Conservation (phyloP, 2,888 invertebrate species). For the Ichneumon xanthorius region DNA sequence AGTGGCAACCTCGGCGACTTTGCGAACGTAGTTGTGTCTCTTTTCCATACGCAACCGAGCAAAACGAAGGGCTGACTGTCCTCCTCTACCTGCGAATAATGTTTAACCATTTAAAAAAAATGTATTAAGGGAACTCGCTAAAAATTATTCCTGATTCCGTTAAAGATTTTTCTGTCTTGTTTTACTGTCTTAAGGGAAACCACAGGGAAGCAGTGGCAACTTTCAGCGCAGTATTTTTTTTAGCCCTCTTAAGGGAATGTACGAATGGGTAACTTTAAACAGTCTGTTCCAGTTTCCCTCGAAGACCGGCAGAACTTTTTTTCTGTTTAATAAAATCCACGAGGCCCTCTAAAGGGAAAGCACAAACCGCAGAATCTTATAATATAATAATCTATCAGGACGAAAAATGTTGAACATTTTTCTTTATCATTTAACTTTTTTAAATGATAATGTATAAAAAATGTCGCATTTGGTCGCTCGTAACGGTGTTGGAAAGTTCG, state of each 20-base stretch:
- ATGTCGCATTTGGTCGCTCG: too few species aligned
- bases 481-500: too few species aligned
- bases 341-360: background rate
- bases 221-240: background rate
- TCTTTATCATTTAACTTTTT: too few species aligned
- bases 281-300: background rate
- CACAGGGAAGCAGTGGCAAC: background rate
- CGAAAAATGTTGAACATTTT: too few species aligned
- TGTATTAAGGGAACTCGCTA: background rate
- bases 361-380: too few species aligned
- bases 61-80: slow-evolving; percentile 99
- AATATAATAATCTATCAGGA: too few species aligned
- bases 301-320: too few species aligned
- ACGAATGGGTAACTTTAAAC: background rate
- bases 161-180: background rate
- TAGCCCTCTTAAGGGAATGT: background rate
- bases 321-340: background rate
- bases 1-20: slow-evolving; percentile 98
- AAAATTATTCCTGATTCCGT: background rate
- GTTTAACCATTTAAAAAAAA: background rate
- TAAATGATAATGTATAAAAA: too few species aligned
- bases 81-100: slow-evolving; percentile 91
- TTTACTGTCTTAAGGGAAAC: background rate
- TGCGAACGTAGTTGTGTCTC: slow-evolving; percentile 99
- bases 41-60: slow-evolving; percentile 99